phyloP scores from a whole-genome alignment of 2,113 vertebrate genomes.

The Mobula birostris region DNA sequence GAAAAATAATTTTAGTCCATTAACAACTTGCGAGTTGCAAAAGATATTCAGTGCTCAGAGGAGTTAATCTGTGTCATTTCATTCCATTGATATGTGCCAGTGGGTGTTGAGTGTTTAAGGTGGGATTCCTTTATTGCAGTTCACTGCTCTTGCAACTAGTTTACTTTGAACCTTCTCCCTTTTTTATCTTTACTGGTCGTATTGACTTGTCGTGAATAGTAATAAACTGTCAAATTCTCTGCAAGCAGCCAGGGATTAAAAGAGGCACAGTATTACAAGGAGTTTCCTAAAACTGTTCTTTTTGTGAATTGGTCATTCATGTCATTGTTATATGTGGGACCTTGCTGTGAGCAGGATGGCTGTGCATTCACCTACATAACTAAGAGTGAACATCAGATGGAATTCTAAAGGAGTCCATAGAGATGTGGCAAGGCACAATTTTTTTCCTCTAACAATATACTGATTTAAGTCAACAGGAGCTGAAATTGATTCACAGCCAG shows the following conservation, averaged over 20 bases:
- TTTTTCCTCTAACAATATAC: neutral
- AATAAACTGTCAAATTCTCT: slow-evolving; percentile 29
- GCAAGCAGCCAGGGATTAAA: slow-evolving; percentile 16
- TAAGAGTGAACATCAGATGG: neutral
- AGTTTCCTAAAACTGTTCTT: slow-evolving; percentile 29
- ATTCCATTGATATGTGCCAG: neutral
- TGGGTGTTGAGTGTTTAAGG: neutral
- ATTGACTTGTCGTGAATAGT: slow-evolving; percentile 24
- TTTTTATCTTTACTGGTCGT: neutral
- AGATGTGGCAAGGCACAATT: slow-evolving; percentile 1
- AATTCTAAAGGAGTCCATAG: neutral
- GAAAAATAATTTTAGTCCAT: neutral
- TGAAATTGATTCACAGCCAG: neutral
- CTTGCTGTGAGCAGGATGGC: slow-evolving; percentile 16
- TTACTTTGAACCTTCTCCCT: slow-evolving; percentile 13
- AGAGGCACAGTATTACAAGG: slow-evolving; percentile 18
- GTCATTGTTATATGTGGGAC: slow-evolving; percentile 3
- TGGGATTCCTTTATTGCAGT: neutral
- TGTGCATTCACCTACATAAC: neutral
- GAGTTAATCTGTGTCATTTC: neutral
- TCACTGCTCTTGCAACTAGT: neutral
- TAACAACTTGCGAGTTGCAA: neutral
- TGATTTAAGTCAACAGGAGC: neutral
- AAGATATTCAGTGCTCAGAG: neutral
- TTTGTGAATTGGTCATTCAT: slow-evolving; percentile 26